These are phyloP conservation scores for Protonibea diacanthus DNA, from an alignment of 2,797 vertebrate species.

Conservation along the genomic window DNA sequence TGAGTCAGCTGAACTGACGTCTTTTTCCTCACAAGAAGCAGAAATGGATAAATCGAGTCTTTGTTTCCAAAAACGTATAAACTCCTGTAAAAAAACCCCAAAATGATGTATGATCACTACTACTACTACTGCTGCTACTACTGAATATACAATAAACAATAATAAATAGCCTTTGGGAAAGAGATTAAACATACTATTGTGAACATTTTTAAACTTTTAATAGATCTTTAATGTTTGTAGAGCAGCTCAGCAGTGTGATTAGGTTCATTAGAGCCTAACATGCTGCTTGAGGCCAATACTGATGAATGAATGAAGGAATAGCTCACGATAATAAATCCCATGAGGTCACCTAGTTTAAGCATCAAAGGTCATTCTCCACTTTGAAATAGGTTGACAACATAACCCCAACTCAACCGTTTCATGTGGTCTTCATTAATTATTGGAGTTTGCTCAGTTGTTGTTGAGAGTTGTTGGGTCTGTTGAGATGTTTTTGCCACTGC, in stretches of 20 bases:
- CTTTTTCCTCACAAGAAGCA: constrained; percentile 19
- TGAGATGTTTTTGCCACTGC: background rate
- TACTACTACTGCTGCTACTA: background rate
- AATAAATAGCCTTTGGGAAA: background rate
- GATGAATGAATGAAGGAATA: background rate
- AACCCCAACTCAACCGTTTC: background rate
- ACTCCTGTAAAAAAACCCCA: background rate
- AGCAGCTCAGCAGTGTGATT: background rate
- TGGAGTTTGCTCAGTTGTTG: background rate
- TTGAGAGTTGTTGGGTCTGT: background rate
- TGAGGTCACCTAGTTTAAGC: too few species aligned
- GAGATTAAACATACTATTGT: background rate
- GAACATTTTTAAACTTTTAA: background rate
- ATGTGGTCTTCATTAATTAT: background rate
- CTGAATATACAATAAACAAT: background rate
- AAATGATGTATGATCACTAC: background rate
- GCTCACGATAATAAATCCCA: background rate
- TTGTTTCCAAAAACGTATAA: constrained; percentile 3
- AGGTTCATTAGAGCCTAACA: background rate
- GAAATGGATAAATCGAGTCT: constrained; percentile 16
- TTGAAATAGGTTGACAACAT: background rate
- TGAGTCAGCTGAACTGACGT: constrained; percentile 43
- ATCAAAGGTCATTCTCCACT: too few species aligned
- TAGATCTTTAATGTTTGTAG: background rate
- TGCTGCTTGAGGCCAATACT: background rate